phyloP scores from a whole-genome alignment of 2,888 invertebrate species.

The Netelia fuscicornis region DNA sequence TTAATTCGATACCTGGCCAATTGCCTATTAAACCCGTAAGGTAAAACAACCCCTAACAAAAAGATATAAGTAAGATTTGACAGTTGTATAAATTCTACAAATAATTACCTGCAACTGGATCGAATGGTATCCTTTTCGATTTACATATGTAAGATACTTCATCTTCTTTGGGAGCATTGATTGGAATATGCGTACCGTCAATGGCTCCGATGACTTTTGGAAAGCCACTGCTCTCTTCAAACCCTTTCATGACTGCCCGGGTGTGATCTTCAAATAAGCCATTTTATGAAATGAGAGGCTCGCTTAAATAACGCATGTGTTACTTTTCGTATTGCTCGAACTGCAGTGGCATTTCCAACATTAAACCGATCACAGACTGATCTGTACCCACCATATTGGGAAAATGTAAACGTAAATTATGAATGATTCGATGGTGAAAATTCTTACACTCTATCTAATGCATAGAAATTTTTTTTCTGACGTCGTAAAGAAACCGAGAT shows the following conservation, averaged over 20 bases:
- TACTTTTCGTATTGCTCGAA: constrained; percentile 67
- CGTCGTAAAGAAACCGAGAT: no score
- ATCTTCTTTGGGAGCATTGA: constrained; percentile 48
- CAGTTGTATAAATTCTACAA: background rate
- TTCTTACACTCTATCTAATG: no score
- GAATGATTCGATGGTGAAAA: no score
- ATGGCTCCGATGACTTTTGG: constrained; percentile 64
- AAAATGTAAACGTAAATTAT: no score
- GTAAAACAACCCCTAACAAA: background rate
- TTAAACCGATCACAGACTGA: constrained; percentile 70
- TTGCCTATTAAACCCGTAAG: no score
- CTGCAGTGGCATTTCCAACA: constrained; percentile 68
- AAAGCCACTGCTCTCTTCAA: constrained; percentile 29
- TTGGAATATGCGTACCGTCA: constrained; percentile 68
- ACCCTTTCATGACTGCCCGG: constrained; percentile 24
- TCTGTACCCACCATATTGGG: constrained; percentile 31
- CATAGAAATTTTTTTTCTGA: no score
- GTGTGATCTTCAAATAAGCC: constrained; percentile 18
- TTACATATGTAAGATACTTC: constrained; percentile 59
- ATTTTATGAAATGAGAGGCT: constrained; percentile 67
- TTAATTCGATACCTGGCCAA: no score
- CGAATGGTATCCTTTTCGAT: constrained; percentile 67
- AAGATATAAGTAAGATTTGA: background rate
- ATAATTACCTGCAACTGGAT: constrained; percentile 67
- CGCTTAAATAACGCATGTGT: constrained; percentile 55